Evolutionary conservation across 1,140 invertebrate genomes (phyloP).

Genomic region (Epicauta chinensis): DNA sequence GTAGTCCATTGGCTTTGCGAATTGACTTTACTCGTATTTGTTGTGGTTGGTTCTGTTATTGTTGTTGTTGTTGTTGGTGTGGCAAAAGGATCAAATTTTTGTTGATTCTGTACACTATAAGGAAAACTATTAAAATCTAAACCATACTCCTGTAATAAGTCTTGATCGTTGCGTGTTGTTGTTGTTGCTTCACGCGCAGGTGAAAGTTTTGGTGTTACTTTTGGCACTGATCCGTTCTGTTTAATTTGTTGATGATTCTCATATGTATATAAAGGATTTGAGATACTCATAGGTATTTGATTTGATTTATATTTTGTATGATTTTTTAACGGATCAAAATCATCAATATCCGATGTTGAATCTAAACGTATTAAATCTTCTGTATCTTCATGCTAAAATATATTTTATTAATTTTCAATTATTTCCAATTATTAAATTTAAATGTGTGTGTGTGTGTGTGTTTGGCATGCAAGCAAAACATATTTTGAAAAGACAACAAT

Average conservation of each 20-base stretch:
- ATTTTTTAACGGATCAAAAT: conserved; percentile 53
- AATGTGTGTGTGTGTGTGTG: too few relatives aligned
- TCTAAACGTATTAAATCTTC: conserved; percentile 56
- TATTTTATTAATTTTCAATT: too few relatives aligned
- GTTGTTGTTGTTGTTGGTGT: not conserved
- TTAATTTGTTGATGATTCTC: conserved; percentile 33
- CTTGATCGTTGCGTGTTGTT: conserved; percentile 42
- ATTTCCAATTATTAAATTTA: not conserved
- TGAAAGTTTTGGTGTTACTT: not conserved
- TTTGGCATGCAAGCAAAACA: not conserved
- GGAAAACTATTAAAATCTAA: conserved; percentile 46
- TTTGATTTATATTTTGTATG: conserved; percentile 6
- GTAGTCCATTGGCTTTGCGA: conserved; percentile 39
- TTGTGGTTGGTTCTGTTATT: conserved; percentile 1
- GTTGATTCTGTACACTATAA: conserved; percentile 20
- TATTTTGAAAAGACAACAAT: conserved; percentile 4
- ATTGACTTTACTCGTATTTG: conserved; percentile 27
- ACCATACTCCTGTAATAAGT: conserved; percentile 51
- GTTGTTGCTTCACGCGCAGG: conserved; percentile 1
- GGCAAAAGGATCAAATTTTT: conserved; percentile 27
- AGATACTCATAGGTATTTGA: conserved; percentile 32
- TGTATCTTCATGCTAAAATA: conserved; percentile 38
- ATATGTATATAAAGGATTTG: conserved; percentile 40
- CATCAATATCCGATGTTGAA: conserved; percentile 50
- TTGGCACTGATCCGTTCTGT: conserved; percentile 19